Conservation (phyloP, 2,797 vertebrate species). For the Acanthurus lineatus region DNA sequence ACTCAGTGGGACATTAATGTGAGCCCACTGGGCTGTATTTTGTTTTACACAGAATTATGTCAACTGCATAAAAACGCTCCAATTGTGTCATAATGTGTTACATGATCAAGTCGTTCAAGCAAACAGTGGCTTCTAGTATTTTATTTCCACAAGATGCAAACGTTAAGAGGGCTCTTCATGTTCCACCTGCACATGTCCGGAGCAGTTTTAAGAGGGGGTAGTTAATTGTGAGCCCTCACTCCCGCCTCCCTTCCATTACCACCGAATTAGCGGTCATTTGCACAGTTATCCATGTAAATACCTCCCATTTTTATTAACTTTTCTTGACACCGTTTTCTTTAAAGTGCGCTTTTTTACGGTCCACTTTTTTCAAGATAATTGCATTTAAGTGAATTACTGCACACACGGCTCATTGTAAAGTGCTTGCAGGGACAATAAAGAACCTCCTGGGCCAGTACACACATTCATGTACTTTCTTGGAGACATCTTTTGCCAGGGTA, state of each 20-base stretch:
- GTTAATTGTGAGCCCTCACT: slow-evolving; percentile 64
- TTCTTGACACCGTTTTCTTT: slow-evolving; percentile 75
- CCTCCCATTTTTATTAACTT: slow-evolving; percentile 82
- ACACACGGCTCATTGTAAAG: slow-evolving; percentile 75
- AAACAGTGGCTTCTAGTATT: slow-evolving; percentile 49
- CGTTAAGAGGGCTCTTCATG: slow-evolving; percentile 39
- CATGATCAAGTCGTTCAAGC: slow-evolving; percentile 40
- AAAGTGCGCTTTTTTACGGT: slow-evolving; percentile 80
- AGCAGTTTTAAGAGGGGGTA: slow-evolving; percentile 70
- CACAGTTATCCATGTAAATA: slow-evolving; percentile 80
- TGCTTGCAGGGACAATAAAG: slow-evolving; percentile 80
- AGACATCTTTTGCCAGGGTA: slow-evolving; percentile 77
- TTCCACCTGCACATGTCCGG: slow-evolving; percentile 72
- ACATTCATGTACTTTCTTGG: slow-evolving; percentile 66
- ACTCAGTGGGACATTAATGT: slow-evolving; percentile 3
- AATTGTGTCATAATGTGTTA: slow-evolving; percentile 44
- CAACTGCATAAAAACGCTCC: slow-evolving; percentile 12
- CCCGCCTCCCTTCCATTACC: slow-evolving; percentile 71
- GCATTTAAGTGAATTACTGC: slow-evolving; percentile 78
- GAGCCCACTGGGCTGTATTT: slow-evolving; percentile 23
- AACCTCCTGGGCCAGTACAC: slow-evolving; percentile 65
- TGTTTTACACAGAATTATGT: slow-evolving; percentile 39
- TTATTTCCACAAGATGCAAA: slow-evolving; percentile 59
- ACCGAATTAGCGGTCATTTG: slow-evolving; percentile 75
- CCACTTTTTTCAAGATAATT: slow-evolving; percentile 81